These are phyloP conservation scores for Naja naja DNA, from an alignment of 2,113 vertebrate species.

Conservation along the genomic window DNA sequence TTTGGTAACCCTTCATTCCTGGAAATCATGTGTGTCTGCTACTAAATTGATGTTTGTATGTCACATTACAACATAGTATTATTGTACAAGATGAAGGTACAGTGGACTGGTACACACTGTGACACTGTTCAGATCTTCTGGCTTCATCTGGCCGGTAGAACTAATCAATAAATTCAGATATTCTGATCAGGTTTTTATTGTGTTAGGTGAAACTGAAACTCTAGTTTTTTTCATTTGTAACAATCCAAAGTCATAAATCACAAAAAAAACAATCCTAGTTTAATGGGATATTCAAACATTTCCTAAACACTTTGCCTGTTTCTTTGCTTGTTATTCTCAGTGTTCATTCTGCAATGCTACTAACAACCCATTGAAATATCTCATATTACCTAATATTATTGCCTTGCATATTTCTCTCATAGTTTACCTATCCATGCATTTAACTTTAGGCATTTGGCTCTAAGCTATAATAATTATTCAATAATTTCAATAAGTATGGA, in stretches of 20 bases:
- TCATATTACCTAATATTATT: neutral
- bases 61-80: neutral
- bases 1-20: neutral
- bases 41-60: neutral
- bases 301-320: neutral
- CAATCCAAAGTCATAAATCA: neutral
- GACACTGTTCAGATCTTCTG: neutral
- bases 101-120: neutral
- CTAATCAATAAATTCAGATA: neutral
- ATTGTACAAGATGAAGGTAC: neutral
- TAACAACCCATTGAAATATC: neutral
- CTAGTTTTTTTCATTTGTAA: neutral
- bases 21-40: neutral
- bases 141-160: neutral
- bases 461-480: neutral
- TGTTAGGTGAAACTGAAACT: neutral
- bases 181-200: neutral
- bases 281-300: neutral
- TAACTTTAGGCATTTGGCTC: neutral
- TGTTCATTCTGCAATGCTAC: neutral
- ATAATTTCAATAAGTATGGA: neutral
- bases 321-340: neutral
- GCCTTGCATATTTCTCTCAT: neutral
- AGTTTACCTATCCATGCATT: neutral
- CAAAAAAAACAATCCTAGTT: neutral